phyloP scores from a whole-genome alignment of 2,797 vertebrate genomes.

The Bryconaethiops microstoma region DNA sequence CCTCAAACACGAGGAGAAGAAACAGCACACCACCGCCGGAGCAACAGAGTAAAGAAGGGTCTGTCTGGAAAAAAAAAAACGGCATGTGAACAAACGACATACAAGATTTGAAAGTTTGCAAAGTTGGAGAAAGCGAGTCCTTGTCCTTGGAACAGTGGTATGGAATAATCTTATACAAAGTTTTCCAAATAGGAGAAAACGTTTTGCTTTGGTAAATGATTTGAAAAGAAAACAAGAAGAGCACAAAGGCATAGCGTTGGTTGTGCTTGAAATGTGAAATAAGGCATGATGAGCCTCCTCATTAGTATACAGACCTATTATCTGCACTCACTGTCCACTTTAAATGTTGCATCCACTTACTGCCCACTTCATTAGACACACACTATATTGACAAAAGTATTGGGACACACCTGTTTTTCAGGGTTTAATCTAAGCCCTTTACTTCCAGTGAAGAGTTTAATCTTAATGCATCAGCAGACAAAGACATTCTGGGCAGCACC shows the following conservation, averaged over 20 bases:
- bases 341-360: too few species aligned
- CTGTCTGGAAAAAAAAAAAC: neutral
- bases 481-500: too few species aligned
- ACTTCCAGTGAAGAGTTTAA: too few species aligned
- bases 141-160: neutral
- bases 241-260: neutral
- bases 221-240: neutral
- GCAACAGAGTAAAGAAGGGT: neutral
- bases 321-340: too few species aligned
- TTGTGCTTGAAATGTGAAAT: neutral
- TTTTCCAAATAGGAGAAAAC: neutral
- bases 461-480: too few species aligned
- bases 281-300: neutral
- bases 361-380: too few species aligned
- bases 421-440: too few species aligned
- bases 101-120: neutral
- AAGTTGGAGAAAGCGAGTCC: neutral
- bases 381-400: too few species aligned
- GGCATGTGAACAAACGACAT: slow-evolving; percentile 5
- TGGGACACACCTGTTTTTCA: too few species aligned
- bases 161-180: neutral
- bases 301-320: too few species aligned
- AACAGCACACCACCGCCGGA: neutral
- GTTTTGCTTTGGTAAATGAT: neutral
- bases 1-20: slow-evolving; percentile 2